phyloP scores from a whole-genome alignment of 2,888 invertebrate genomes.

The Tenthredo amoena region DNA sequence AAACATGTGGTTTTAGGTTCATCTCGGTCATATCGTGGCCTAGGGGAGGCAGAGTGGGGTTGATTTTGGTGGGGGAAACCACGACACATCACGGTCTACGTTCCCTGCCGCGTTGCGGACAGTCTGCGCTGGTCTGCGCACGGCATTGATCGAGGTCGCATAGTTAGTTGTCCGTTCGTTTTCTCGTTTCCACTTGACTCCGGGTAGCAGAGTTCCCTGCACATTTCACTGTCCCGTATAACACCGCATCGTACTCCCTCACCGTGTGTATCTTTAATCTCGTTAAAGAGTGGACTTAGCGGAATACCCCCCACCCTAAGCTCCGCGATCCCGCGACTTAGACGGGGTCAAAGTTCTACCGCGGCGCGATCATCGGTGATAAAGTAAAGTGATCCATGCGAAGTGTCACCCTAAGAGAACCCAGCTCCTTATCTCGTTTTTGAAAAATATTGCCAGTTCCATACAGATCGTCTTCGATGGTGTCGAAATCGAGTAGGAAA shows the following conservation, averaged over 20 bases:
- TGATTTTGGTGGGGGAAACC: conserved; percentile 32
- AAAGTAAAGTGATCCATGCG: background rate
- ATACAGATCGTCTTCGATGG: background rate
- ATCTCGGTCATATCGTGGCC: conserved; percentile 44
- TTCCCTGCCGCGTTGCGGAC: conserved; percentile 50
- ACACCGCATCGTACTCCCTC: background rate
- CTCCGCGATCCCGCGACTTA: background rate
- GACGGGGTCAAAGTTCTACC: conserved; percentile 48
- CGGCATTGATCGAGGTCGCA: conserved; percentile 50
- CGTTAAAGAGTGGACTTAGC: conserved; percentile 27
- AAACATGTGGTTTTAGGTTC: conserved; percentile 63
- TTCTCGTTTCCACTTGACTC: conserved; percentile 19
- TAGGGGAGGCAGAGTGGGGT: conserved; percentile 48
- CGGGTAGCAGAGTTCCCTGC: background rate
- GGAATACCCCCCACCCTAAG: background rate
- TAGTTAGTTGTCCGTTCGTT: conserved; percentile 22
- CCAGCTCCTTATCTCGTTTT: background rate
- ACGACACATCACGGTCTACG: conserved; percentile 51
- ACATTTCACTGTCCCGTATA: background rate
- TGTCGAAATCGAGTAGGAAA: background rate
- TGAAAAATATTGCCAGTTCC: background rate
- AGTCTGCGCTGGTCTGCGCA: conserved; percentile 52
- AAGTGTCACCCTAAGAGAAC: background rate
- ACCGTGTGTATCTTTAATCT: conserved; percentile 36
- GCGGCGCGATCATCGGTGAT: conserved; percentile 15